Evolutionary conservation across 2,888 invertebrate genomes (phyloP).

Genomic region (Cephus runcator): DNA sequence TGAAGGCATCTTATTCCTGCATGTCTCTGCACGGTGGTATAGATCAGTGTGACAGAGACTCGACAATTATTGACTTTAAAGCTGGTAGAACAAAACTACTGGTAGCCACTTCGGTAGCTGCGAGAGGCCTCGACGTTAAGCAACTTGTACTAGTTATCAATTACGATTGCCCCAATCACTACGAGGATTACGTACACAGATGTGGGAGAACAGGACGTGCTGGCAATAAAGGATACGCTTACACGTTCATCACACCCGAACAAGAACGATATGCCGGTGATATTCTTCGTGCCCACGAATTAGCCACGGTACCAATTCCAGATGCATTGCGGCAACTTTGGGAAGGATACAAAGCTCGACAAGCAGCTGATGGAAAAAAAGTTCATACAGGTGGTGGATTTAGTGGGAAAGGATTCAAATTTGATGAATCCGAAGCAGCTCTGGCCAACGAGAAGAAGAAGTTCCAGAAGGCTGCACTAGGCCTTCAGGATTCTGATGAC

Average conservation of each 20-base stretch:
- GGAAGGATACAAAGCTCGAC: constrained; percentile 88
- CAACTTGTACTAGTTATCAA: constrained; percentile 97
- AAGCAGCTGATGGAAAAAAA: constrained; percentile 92
- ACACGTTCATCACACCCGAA: constrained; percentile 95
- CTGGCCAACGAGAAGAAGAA: constrained; percentile 96
- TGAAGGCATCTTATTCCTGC: constrained; percentile 96
- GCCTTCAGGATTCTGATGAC: constrained; percentile 95
- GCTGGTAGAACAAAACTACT: constrained; percentile 90
- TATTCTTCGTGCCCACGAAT: constrained; percentile 89
- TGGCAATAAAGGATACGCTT: constrained; percentile 97
- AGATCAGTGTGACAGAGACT: constrained; percentile 99
- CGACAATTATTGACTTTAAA: constrained; percentile 98
- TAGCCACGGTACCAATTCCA: constrained; percentile 82
- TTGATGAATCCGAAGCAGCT: constrained; percentile 98
- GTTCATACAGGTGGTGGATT: constrained; percentile 94
- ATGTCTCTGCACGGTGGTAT: constrained; percentile 99
- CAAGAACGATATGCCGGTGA: constrained; percentile 96
- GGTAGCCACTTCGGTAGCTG: constrained; percentile 98
- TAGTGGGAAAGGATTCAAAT: constrained; percentile 96
- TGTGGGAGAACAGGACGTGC: constrained; percentile 92
- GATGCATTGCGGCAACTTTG: constrained; percentile 82
- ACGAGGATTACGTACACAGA: constrained; percentile 99
- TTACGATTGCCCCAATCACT: constrained; percentile 99
- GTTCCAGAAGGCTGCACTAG: constrained; percentile 96
- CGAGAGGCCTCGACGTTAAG: constrained; percentile 98